These are phyloP conservation scores for Eumacrocentrus americanus DNA, from an alignment of 2,888 invertebrate species.

Conservation along the genomic window DNA sequence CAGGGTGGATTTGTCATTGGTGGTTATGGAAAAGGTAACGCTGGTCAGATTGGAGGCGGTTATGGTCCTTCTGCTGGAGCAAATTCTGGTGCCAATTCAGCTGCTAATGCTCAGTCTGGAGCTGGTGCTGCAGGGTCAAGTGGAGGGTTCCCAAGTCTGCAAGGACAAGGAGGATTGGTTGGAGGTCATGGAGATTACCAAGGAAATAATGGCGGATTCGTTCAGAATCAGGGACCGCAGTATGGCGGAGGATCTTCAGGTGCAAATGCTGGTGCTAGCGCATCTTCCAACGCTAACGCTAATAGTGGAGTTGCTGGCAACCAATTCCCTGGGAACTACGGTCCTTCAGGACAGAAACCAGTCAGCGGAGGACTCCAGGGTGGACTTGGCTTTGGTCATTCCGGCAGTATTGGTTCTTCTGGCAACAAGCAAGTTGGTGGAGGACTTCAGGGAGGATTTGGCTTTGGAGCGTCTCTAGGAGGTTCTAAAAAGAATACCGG, in stretches of 20 bases:
- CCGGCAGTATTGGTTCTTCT: no score
- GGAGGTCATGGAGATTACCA: background rate
- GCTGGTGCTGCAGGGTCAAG: background rate
- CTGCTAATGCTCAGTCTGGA: background rate
- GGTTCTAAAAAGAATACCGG: no score
- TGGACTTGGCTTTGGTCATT: background rate
- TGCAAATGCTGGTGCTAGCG: constrained; percentile 18
- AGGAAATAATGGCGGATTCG: background rate
- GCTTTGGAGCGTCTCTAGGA: background rate
- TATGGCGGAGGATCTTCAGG: constrained; percentile 4
- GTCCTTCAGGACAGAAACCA: background rate
- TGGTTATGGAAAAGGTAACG: background rate
- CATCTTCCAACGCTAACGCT: constrained; percentile 15
- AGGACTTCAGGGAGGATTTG: background rate
- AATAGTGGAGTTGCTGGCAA: constrained; percentile 12
- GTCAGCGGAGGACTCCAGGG: background rate
- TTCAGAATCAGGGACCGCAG: background rate
- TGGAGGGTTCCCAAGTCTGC: background rate
- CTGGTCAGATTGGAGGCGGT: background rate
- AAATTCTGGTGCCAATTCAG: background rate
- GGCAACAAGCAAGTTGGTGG: background rate
- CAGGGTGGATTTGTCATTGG: background rate
- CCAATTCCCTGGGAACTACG: background rate
- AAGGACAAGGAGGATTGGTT: background rate
- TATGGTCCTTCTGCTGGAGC: constrained; percentile 18